A percentile compares a stretch with the other conserved stretches of the same genome.
Evolutionary conservation across 2,888 invertebrate species (phyloP).

Genomic region (Meghimatium bilineatum): DNA sequence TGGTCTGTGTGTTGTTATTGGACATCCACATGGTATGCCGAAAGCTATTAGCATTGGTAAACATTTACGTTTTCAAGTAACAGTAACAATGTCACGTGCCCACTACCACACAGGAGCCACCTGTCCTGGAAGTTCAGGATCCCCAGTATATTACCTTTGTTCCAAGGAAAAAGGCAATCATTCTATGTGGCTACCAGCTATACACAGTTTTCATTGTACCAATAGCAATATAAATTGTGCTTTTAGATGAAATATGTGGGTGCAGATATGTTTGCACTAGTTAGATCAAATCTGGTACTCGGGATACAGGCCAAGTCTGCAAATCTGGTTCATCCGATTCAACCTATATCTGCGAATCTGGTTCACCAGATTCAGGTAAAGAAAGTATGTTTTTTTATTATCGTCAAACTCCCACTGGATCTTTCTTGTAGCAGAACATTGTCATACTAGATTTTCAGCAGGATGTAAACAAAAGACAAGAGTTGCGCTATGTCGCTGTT

Average conservation of each 20-base stretch:
- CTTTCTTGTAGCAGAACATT: too few relatives aligned
- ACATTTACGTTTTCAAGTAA: slow-evolving; percentile 2
- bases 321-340: too few relatives aligned
- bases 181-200: slow-evolving; percentile 31
- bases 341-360: too few relatives aligned
- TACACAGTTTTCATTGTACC: slow-evolving; percentile 30
- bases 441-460: too few relatives aligned
- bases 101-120: slow-evolving; percentile 34
- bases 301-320: too few relatives aligned
- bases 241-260: slow-evolving; percentile 1
- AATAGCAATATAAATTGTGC: slow-evolving; percentile 21
- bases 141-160: slow-evolving; percentile 31
- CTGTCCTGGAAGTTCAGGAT: slow-evolving; percentile 37
- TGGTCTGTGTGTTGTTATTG: slow-evolving; percentile 29
- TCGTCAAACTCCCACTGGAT: too few relatives aligned
- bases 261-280: too few relatives aligned
- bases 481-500: too few relatives aligned
- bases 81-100: not conserved
- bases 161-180: slow-evolving; percentile 11
- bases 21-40: slow-evolving; percentile 34
- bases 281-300: too few relatives aligned
- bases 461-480: too few relatives aligned
- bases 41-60: slow-evolving; percentile 30
- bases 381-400: too few relatives aligned
- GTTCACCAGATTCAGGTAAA: too few relatives aligned